phyloP scores from a whole-genome alignment of 2,888 invertebrate species.

The Cabera pusaria region DNA sequence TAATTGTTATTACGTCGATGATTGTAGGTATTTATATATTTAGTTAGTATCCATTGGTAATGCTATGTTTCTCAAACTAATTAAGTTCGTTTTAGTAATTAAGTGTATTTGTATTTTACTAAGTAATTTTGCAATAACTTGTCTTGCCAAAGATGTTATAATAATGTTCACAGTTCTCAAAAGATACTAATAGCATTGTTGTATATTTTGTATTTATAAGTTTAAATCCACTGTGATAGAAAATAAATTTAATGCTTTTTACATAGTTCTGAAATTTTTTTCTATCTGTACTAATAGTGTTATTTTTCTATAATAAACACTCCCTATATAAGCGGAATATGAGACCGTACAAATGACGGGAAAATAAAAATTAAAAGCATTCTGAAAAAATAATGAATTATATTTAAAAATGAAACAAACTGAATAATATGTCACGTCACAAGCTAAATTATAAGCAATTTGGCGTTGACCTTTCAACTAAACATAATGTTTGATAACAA shows the following conservation, averaged over 20 bases:
- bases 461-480: slow-evolving; percentile 59
- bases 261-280: slow-evolving; percentile 25
- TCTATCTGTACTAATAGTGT: no score
- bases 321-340: no score
- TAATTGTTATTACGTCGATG: no score
- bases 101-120: no score
- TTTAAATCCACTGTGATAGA: slow-evolving; percentile 61
- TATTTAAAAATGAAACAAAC: slow-evolving; percentile 77
- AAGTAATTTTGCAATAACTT: slow-evolving; percentile 17
- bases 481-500: slow-evolving; percentile 60
- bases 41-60: no score
- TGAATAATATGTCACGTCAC: slow-evolving; percentile 72
- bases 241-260: slow-evolving; percentile 50
- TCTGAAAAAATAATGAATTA: slow-evolving; percentile 66
- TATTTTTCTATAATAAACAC: no score
- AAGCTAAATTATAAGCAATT: slow-evolving; percentile 64
- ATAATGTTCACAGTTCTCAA: slow-evolving; percentile 25
- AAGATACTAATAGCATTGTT: slow-evolving; percentile 23
- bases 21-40: no score
- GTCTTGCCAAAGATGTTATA: slow-evolving; percentile 46
- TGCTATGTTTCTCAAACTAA: slow-evolving; percentile 4
- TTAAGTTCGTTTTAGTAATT: neutral
- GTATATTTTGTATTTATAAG: slow-evolving; percentile 30
- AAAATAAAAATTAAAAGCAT: slow-evolving; percentile 30
- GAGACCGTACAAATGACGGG: no score